Evolutionary conservation across 2,888 invertebrate genomes (phyloP), one percentile per base, ranked within the genome.

Genomic region (Drosophila lacicola): DNA sequence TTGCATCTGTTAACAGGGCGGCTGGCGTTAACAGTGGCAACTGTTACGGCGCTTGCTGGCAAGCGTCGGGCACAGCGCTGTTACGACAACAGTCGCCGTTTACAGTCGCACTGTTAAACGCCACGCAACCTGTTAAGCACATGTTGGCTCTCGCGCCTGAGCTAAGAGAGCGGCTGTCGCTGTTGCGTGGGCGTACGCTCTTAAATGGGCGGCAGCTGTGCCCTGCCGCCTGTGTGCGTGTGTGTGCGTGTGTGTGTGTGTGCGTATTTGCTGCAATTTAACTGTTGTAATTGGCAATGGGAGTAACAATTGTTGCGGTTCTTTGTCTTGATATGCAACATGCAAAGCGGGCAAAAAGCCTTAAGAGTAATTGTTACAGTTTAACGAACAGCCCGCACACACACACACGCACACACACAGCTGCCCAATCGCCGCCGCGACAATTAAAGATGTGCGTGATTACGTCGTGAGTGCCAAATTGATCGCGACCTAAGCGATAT

Each of bases 1-100:
- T 74, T 68, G 78, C 74, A 74, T 75, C 75, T 75, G 78, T 64
- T 68, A 78, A 78, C 78, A 78, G 46, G 11, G 53, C 29, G 60
- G 21, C 25, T 9, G 9, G 13, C 25, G n/a, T 36, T 66, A 56
- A 57, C 63, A 68, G 73, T 45, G 58, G 62, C 46, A 36, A 10
- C 68, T 58, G 73, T 67, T 63, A 55, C 44, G 67, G 56, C 25
- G n/a, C 73, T 51, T 8, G 73, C 66, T 61, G 50, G 29, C 29
- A 0, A 6, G 33, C 44, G 36, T 5, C 29, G 45, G 14, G 13
- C 29, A 5, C 49, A 29, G 29, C 65, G 19, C 73, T 78, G 75
- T 74, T 68, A 47, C 49, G 46, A 5, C 68, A 60, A 74, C 74
- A 78, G 74, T 8, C 9, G 29, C 0, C 6, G 44, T 17, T n/a